Evolutionary conservation across 2,797 vertebrate species (phyloP).

Genomic region (Myotis vivesi): DNA sequence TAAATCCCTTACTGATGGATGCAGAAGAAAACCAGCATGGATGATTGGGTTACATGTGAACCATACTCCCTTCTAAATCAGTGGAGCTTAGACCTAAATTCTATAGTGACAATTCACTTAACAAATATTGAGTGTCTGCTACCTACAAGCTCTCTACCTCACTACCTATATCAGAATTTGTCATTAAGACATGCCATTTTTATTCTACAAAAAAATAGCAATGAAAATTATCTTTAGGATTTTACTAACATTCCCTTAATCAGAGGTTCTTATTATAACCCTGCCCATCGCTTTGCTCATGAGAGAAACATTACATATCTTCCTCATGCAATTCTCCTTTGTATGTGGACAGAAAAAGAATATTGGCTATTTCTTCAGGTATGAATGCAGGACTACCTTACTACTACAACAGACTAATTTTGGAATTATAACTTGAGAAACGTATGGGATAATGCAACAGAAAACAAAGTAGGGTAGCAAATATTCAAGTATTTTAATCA

Average conservation of each 20-base stretch:
- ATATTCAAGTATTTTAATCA: neutral
- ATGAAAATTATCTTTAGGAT: neutral
- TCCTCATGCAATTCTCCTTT: neutral
- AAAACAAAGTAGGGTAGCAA: slow-evolving; percentile 3
- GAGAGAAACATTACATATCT: neutral
- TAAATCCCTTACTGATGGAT: neutral
- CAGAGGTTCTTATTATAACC: neutral
- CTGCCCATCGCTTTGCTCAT: neutral
- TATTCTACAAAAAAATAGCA: slow-evolving; percentile 14
- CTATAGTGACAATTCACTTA: neutral
- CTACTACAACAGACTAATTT: neutral
- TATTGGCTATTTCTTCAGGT: neutral
- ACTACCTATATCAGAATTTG: neutral
- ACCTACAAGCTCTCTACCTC: neutral
- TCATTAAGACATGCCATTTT: neutral
- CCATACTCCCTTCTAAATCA: neutral
- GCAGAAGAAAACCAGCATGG: slow-evolving; percentile 1
- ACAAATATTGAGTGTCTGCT: neutral
- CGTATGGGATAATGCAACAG: neutral
- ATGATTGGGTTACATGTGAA: neutral
- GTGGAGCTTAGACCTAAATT: neutral
- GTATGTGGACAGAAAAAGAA: slow-evolving; percentile 30
- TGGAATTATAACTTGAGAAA: slow-evolving; percentile 45
- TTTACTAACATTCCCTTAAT: neutral
- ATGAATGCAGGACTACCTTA: neutral